Evolutionary conservation across 2,797 vertebrate genomes (phyloP).

Genomic region (Sebastes aleutianus): DNA sequence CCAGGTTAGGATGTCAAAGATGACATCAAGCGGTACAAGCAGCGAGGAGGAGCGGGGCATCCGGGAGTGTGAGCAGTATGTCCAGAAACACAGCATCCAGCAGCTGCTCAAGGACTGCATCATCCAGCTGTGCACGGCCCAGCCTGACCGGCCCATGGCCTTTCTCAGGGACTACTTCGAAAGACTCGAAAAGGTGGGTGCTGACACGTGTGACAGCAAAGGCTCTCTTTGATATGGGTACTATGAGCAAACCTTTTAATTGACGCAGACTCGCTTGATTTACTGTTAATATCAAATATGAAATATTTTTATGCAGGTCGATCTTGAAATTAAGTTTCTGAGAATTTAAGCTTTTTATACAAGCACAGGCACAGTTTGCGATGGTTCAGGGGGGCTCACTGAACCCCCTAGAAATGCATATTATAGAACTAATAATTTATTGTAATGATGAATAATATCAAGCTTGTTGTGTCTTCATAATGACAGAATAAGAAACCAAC

Average conservation of each 20-base stretch:
- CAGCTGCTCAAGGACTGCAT: constrained; percentile 93
- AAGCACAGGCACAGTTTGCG: too few relatives aligned
- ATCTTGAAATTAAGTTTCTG: not conserved
- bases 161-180: constrained; percentile 92
- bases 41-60: constrained; percentile 90
- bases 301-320: not conserved
- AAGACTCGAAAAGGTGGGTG: constrained; percentile 86
- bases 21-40: constrained; percentile 84
- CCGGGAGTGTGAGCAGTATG: constrained; percentile 89
- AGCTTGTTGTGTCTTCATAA: too few relatives aligned
- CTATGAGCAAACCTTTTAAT: not conserved
- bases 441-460: too few relatives aligned
- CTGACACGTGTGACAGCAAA: not conserved
- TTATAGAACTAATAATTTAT: too few relatives aligned
- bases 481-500: too few relatives aligned
- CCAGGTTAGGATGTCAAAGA: constrained; percentile 59
- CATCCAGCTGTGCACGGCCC: constrained; percentile 87
- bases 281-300: not conserved
- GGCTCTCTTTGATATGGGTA: too few relatives aligned
- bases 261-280: not conserved
- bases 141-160: constrained; percentile 89
- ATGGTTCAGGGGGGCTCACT: too few relatives aligned
- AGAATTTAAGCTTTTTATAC: not conserved
- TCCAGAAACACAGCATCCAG: constrained; percentile 93
- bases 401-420: too few relatives aligned